Evolutionary conservation across 2,888 invertebrate species (phyloP).

Genomic region (Pollenia amentaria): DNA sequence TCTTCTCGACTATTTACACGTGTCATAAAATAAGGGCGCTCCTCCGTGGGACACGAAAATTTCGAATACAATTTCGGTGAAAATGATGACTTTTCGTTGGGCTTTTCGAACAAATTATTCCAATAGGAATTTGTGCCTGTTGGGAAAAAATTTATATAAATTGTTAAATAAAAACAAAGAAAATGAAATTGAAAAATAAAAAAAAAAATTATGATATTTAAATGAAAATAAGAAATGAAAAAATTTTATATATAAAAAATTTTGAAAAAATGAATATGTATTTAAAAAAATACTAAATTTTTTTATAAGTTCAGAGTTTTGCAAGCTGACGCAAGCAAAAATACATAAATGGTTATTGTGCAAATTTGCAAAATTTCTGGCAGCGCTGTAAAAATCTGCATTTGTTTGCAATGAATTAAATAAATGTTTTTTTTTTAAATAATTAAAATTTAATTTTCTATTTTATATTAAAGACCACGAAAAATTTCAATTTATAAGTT

Average conservation of each 20-base stretch:
- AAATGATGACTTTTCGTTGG: conserved; percentile 84
- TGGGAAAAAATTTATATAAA: not conserved
- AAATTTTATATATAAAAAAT: too few species aligned
- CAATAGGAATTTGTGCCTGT: conserved; percentile 86
- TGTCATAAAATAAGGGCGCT: conserved; percentile 81
- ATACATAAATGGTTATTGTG: too few species aligned
- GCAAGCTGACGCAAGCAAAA: too few species aligned
- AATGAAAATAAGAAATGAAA: too few species aligned
- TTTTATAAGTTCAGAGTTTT: too few species aligned
- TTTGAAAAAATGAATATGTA: not conserved
- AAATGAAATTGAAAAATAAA: not conserved
- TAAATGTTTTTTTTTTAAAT: too few species aligned
- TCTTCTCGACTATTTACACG: conserved; percentile 79
- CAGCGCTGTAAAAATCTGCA: too few species aligned
- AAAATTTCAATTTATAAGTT: too few species aligned
- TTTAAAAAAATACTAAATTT: not conserved
- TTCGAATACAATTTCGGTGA: conserved; percentile 78
- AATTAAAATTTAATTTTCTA: too few species aligned
- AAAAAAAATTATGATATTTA: not conserved
- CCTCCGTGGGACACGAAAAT: conserved; percentile 81
- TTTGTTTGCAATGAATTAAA: too few species aligned
- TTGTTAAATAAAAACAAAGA: not conserved
- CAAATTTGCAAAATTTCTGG: too few species aligned
- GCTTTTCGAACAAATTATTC: conserved; percentile 87
- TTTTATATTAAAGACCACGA: too few species aligned